Conservation (phyloP, 2,113 vertebrate genomes). For the Sporophila hypoxantha region DNA sequence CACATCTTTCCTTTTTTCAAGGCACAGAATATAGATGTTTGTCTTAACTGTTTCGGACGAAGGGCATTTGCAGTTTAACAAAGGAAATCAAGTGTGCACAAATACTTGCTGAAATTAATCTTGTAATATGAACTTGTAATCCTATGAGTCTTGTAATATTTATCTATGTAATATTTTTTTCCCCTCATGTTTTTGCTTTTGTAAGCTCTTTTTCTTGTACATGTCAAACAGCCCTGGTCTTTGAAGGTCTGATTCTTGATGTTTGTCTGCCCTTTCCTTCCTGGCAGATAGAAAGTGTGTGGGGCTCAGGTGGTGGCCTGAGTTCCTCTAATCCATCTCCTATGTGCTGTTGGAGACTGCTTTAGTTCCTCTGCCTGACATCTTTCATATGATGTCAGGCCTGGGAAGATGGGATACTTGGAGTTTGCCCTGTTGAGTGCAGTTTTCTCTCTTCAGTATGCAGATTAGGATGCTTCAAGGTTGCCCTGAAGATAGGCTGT, state of each 20-base stretch:
- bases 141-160: background rate
- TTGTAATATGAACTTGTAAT: background rate
- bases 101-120: background rate
- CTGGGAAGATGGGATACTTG: background rate
- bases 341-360: background rate
- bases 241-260: background rate
- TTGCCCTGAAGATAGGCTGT: background rate
- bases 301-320: background rate
- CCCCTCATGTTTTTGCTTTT: background rate
- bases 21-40: background rate
- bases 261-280: background rate
- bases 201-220: background rate
- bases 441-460: background rate
- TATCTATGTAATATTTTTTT: rapidly evolving
- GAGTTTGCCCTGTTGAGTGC: background rate
- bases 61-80: background rate
- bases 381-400: background rate
- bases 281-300: background rate
- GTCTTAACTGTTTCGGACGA: background rate
- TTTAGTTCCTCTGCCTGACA: background rate
- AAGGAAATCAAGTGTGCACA: rapidly evolving
- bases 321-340: background rate
- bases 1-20: background rate
- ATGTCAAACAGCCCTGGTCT: background rate
- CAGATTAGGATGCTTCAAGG: background rate